Evolutionary conservation across 2,113 vertebrate genomes (phyloP).

Genomic region (Lonchura striata): DNA sequence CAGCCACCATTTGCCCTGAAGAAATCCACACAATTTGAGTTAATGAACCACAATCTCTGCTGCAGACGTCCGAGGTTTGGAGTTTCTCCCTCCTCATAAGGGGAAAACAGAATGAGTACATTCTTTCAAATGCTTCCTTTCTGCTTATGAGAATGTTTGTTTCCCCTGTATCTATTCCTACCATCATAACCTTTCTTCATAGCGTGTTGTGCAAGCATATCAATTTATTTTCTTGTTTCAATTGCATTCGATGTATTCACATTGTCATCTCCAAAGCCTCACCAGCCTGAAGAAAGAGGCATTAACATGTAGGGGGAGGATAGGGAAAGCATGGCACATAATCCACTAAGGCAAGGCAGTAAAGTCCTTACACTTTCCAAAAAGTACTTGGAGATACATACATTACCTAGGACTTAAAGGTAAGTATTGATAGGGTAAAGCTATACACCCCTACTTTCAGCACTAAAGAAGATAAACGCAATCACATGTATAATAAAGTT

Average conservation of each 20-base stretch:
- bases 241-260: neutral
- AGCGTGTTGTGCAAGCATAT: accelerated
- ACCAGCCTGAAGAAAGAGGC: neutral
- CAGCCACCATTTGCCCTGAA: neutral
- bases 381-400: neutral
- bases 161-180: neutral
- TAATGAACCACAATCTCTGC: neutral
- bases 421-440: neutral
- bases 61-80: neutral
- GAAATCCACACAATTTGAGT: neutral
- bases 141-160: neutral
- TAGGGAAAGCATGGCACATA: accelerated
- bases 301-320: neutral
- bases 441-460: neutral
- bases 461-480: neutral
- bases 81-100: neutral
- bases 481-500: neutral
- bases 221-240: neutral
- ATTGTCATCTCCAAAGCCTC: neutral
- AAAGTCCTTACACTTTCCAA: neutral
- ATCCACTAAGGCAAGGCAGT: neutral
- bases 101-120: neutral
- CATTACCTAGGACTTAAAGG: neutral
- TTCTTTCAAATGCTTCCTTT: neutral
- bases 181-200: neutral